These are phyloP conservation scores for Procambarus clarkii DNA, from an alignment of 1,140 invertebrate species.

Conservation along the genomic window DNA sequence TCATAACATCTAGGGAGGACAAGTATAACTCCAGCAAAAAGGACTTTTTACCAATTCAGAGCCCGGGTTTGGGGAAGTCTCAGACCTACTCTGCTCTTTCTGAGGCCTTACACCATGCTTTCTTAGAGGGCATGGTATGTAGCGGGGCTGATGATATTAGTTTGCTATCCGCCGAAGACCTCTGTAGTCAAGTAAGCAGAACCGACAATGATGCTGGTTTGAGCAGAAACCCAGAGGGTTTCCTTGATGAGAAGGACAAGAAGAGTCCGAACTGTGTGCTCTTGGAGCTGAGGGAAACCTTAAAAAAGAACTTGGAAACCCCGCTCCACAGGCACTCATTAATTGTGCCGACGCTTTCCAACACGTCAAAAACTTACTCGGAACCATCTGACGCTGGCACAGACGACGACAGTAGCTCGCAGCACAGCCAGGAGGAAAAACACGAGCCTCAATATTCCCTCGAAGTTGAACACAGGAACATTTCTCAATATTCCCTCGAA, in stretches of 20 bases:
- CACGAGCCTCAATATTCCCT: slow-evolving; percentile 20
- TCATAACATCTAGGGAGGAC: slow-evolving; percentile 22
- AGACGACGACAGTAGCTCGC: slow-evolving; percentile 58
- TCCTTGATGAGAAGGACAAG: slow-evolving; percentile 16
- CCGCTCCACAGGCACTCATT: slow-evolving; percentile 30
- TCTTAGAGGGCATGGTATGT: slow-evolving; percentile 55
- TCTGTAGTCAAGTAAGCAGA: slow-evolving; percentile 39
- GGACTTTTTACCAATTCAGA: slow-evolving; percentile 22
- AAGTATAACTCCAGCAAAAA: slow-evolving; percentile 12
- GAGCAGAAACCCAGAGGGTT: slow-evolving; percentile 22
- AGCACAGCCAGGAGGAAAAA: slow-evolving; percentile 56
- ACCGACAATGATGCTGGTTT: slow-evolving; percentile 36
- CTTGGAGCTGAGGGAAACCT: slow-evolving; percentile 26
- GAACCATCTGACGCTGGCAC: slow-evolving; percentile 44
- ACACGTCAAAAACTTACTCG: slow-evolving; percentile 1
- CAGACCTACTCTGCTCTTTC: slow-evolving; percentile 59
- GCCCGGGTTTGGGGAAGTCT: slow-evolving; percentile 28
- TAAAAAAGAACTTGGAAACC: slow-evolving; percentile 21
- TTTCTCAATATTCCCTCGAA: not conserved
- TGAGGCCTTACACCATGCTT: slow-evolving; percentile 65
- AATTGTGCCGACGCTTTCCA: slow-evolving; percentile 27
- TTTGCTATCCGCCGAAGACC: slow-evolving; percentile 33
- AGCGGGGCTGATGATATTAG: slow-evolving; percentile 50
- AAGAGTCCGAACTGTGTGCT: slow-evolving; percentile 20
- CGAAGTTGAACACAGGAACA: slow-evolving; percentile 20